These are phyloP conservation scores for Thinocorus orbignyianus DNA, from an alignment of 2,113 vertebrate genomes.

Conservation along the genomic window DNA sequence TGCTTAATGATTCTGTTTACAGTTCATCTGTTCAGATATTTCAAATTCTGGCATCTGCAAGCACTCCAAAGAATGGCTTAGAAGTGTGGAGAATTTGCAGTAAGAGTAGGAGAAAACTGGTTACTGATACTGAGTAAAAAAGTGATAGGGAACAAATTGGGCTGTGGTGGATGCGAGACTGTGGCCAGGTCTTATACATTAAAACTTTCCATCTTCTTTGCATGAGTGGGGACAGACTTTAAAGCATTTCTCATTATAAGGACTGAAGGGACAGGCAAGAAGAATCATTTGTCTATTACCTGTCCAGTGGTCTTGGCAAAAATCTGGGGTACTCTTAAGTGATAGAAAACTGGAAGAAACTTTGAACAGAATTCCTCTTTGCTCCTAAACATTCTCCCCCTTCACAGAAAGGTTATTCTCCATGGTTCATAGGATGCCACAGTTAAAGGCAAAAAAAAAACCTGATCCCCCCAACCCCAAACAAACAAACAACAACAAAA, in stretches of 20 bases:
- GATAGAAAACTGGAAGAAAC: neutral
- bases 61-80: neutral
- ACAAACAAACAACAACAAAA: neutral
- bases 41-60: neutral
- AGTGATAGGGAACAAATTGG: neutral
- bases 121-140: neutral
- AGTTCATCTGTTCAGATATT: neutral
- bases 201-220: neutral
- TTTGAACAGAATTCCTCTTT: neutral
- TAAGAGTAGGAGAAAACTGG: neutral
- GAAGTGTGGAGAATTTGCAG: neutral
- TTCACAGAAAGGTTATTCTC: neutral
- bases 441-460: neutral
- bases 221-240: neutral
- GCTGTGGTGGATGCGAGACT: neutral
- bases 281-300: neutral
- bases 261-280: neutral
- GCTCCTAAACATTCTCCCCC: neutral
- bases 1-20: neutral
- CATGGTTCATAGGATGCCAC: neutral
- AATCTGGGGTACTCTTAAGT: neutral
- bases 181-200: neutral
- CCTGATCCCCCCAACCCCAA: rapidly evolving
- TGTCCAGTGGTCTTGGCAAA: neutral
- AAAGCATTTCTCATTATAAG: neutral